phyloP scores from a whole-genome alignment of 2,888 invertebrate genomes.

The Operophtera brumata region DNA sequence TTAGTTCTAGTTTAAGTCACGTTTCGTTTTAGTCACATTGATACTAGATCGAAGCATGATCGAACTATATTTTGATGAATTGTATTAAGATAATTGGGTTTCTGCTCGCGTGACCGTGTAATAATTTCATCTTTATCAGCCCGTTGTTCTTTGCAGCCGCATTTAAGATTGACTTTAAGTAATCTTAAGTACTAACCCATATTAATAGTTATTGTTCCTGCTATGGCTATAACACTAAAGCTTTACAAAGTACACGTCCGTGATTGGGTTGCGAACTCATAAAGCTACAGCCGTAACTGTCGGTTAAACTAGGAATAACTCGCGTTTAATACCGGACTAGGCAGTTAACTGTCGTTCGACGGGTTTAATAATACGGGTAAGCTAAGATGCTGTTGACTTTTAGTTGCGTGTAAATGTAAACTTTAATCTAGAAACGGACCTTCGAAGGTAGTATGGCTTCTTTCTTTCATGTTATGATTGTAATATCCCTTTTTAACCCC shows the following conservation, averaged over 20 bases:
- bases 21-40: too few relatives aligned
- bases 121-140: too few relatives aligned
- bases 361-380: conserved; percentile 6
- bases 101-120: too few relatives aligned
- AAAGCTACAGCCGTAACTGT: conserved; percentile 25
- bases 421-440: not conserved
- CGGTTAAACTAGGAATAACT: conserved; percentile 37
- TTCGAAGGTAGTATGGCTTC: too few relatives aligned
- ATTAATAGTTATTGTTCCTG: conserved; percentile 4
- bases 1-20: too few relatives aligned
- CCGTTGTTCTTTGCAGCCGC: not conserved
- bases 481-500: too few relatives aligned
- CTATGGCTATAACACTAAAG: conserved; percentile 2
- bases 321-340: conserved; percentile 32
- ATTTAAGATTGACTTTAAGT: too few relatives aligned
- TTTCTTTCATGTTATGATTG: too few relatives aligned
- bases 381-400: conserved; percentile 5
- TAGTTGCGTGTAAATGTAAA: not conserved
- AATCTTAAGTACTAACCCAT: not conserved
- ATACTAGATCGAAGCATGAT: too few relatives aligned
- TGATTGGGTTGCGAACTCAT: conserved; percentile 38
- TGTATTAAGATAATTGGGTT: too few relatives aligned
- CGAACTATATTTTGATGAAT: too few relatives aligned
- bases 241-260: conserved; percentile 5
- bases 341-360: conserved; percentile 31